Evolutionary conservation across 2,888 invertebrate genomes (phyloP), one percentile per base, ranked within the genome.

Genomic region (Stomorhina lunata): DNA sequence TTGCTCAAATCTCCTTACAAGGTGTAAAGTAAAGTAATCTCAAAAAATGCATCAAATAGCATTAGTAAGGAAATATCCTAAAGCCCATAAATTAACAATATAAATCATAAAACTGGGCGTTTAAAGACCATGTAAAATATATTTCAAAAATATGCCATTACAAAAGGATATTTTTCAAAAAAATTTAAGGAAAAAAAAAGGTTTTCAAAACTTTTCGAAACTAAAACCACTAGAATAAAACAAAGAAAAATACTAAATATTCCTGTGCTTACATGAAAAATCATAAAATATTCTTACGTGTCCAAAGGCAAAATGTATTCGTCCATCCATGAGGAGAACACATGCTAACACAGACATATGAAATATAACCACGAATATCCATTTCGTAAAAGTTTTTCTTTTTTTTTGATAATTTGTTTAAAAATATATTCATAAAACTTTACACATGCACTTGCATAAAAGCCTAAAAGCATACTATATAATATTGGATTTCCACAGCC

Each of bases 101-200:
- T 82, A 79, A 82, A 79, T 82, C 69, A 79, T 75, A 63, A 63
- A 34, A 68, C 5, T 40, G 48, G 78, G 73, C 73, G 73, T 65
- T 71, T 69, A 59, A 75, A 68, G n/a, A 59, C 29, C 65, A 53
- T 75, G 32, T 29, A 29, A 50, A 75, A 65, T 69, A 65, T 59
- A 73, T 76, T 65, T 57, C n/a, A 68, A 37, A 68, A 59, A 48
- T 55, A 63, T 77, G 25, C 65, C 66, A 66, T 81, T 75, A 32
- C 40, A 71, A 77, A 48, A 40, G 57, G 4, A 59, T 45, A 71
- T 72, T 71, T 61, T 73, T 45, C 12, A 50, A 48, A 45, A 29
- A 53, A 22, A 40, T 32, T 40, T 55, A 12, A 20, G 61, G 7
- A 43, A 27, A 3, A 69, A 63, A n/a, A 22, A 53, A 53, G 17